Evolutionary conservation across 2,797 vertebrate genomes (phyloP), one percentile per base, ranked within the genome.

Genomic region (Rhinatrema bivittatum): DNA sequence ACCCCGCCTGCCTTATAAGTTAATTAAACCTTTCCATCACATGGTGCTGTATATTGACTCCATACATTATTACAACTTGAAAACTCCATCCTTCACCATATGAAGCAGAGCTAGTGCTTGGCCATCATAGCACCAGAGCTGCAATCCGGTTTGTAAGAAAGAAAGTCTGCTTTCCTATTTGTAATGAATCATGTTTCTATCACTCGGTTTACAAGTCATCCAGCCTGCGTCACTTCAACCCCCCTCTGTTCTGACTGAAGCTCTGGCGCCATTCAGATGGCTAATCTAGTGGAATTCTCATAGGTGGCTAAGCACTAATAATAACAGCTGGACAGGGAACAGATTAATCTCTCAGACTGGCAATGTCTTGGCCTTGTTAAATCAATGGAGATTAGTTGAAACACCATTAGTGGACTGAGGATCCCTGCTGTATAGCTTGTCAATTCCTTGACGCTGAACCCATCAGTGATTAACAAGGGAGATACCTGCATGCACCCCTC

Each of bases 291-390:
- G 75, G 55, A 68, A 76, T 90, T 84, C 81, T 72, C 50, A 71
- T 35, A 70, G 85, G 46, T 86, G 86, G 74, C 23, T 86, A 76
- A 86, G 53, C 85, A 86, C 56, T 72, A 62, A 89, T 76, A 93
- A 91, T 88, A n/a, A n/a, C n/a, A 79, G 77, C 59, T 31, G 70
- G 39, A 51, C 61, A 25, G 31, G 51, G 72, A 58, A 58, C 56
- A 2, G 15, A 49, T 59, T 51, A 37, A 69, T 72, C 50, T 32
- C 0, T 28, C 22, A 47, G 39, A 19, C 34, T 34, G 36, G 23
- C 40, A 50, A 32, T 40, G 12, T 16, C 33, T 13, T 32, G 25
- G 46, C 7, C 10, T n/a, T n/a, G n/a, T n/a, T n/a, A n/a, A n/a
- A n/a, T n/a, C n/a, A n/a, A n/a, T n/a, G n/a, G n/a, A n/a, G n/a